These are phyloP conservation scores for Drosophila peninsularis DNA, from an alignment of 2,888 invertebrate genomes.

Conservation along the genomic window DNA sequence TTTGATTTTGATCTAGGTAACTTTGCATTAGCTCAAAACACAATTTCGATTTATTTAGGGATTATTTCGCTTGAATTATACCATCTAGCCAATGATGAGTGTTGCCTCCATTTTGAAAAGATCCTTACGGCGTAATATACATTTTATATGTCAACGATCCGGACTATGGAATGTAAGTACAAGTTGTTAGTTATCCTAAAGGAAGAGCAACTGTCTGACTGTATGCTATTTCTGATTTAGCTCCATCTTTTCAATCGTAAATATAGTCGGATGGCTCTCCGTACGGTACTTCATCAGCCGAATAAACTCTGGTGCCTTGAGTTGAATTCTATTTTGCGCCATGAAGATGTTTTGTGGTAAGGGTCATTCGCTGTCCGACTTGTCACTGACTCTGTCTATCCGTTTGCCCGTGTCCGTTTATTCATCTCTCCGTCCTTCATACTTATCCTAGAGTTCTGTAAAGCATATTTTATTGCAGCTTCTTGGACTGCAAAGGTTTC, in stretches of 20 bases:
- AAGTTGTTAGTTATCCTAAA: neutral
- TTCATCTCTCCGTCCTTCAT: too few species aligned
- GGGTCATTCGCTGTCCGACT: neutral
- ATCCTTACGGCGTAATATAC: conserved; percentile 83
- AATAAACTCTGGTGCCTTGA: conserved; percentile 31
- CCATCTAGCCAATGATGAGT: conserved; percentile 82
- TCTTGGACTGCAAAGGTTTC: conserved; percentile 65
- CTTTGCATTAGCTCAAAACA: conserved; percentile 33
- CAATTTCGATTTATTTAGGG: conserved; percentile 19
- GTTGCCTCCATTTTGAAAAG: conserved; percentile 85
- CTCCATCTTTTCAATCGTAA: conserved; percentile 64
- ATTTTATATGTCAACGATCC: conserved; percentile 68
- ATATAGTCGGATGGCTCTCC: conserved; percentile 59
- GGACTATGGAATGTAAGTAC: conserved; percentile 77
- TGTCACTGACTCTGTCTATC: neutral
- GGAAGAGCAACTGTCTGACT: neutral
- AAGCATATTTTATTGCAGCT: neutral
- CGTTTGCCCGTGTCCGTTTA: neutral
- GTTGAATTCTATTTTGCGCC: conserved; percentile 1
- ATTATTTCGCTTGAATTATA: conserved; percentile 6
- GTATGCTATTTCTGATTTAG: conserved; percentile 41
- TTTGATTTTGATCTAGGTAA: neutral
- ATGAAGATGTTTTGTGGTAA: conserved; percentile 23
- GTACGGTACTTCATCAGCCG: conserved; percentile 17
- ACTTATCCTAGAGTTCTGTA: neutral